Evolutionary conservation across 2,888 invertebrate genomes (phyloP), one percentile per base, ranked within the genome.

Genomic region (Drosophila trichaetosa): DNA sequence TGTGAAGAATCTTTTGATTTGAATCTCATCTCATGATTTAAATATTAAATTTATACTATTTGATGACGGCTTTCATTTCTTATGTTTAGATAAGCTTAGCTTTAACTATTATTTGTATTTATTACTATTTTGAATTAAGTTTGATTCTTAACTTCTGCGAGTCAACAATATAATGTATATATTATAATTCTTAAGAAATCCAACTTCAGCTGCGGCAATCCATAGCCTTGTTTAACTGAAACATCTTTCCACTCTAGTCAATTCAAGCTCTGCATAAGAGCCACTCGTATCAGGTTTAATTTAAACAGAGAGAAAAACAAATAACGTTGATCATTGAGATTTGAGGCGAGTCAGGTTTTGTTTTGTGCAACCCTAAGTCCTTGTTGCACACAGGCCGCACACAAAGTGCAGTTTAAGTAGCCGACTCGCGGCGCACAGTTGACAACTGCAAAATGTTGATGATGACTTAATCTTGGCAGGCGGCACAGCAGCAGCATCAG

Each of bases 391-490:
- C 67, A 63, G 83, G 86, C 86, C 86, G 80, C 84, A 90, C 90
- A 90, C 84, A 87, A 88, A 88, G 83, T 87, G 83, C 73, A 71
- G 83, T 79, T 88, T 84, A 83, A 85, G 90, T 88, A 90, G 89
- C 78, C 71, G 79, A 59, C 81, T 73, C 64, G 62, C 80, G 76
- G 77, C 83, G 74, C 84, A 73, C 84, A 75, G 87, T 90, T 87
- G 87, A 88, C 91, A 90, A 90, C 90, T 88, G 91, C 90, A 90
- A 90, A 90, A 90, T 90, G 91, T 88, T 90, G 90, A 85, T 87
- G 87, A 88, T 88, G 87, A 90, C 87, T 88, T 88, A 88, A 88
- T 88, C 87, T 87, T 79, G 86, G 76, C 89, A 76, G 76, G 63
- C 74, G 59, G 75, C 79, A 56, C 64, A 65, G 66, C 72, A 70